These are phyloP conservation scores for Haemorhous mexicanus DNA, from an alignment of 2,113 vertebrate species.

Conservation along the genomic window DNA sequence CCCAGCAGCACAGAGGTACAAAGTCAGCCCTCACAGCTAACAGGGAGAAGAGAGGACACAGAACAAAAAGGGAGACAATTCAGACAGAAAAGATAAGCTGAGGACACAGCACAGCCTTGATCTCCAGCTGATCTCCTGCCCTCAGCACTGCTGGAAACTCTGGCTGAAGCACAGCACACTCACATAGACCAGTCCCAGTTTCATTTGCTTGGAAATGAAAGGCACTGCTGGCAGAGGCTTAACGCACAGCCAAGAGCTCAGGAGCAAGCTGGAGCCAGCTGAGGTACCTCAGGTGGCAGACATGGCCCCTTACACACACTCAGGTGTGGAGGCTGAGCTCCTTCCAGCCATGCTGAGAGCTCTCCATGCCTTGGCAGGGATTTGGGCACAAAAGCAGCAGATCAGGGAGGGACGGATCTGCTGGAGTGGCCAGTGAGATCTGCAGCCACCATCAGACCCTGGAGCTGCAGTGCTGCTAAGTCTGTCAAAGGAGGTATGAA, in stretches of 20 bases:
- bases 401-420: rapidly evolving
- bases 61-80: neutral
- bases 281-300: neutral
- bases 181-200: neutral
- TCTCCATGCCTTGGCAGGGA: neutral
- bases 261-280: neutral
- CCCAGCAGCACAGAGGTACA: neutral
- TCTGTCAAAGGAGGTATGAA: neutral
- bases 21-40: neutral
- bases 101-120: neutral
- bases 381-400: neutral
- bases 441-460: neutral
- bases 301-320: neutral
- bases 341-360: neutral
- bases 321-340: neutral
- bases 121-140: neutral
- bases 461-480: neutral
- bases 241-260: neutral
- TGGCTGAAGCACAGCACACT: neutral
- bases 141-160: neutral
- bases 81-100: neutral
- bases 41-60: neutral
- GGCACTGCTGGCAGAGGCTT: neutral
- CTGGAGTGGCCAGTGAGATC: neutral
- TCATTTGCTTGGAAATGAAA: neutral